Evolutionary conservation across 2,888 invertebrate species (phyloP), one percentile per base, ranked within the genome.

Genomic region (Myathropa florea): DNA sequence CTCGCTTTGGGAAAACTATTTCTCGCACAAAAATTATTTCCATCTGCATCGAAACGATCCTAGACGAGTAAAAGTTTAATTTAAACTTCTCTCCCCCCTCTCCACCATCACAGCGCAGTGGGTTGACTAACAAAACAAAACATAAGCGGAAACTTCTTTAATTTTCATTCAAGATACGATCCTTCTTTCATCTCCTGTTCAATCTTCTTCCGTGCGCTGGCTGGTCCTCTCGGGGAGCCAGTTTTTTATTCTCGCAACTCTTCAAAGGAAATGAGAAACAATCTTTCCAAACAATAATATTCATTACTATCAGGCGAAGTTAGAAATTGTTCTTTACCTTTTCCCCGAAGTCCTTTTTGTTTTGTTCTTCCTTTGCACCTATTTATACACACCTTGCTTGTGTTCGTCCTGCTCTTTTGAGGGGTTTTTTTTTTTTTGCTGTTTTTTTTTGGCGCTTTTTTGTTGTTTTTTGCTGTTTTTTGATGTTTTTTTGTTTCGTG

Each of bases 271-370:
- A 63, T 18, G 28, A 39, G 60, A 39, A 71, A 30, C 57, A 59
- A 61, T 67, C 26, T 59, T 71, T 53, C 33, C 60, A 36, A 78
- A 64, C 78, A 78, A 78, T 71, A 78, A 71, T 78, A 78, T 64
- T 71, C 78, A 78, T 71, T 78, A 78, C 78, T 59, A 59, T 71
- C 64, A 59, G 26, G 57, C 2, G 46, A 64, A 71, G 64, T 71
- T 71, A 28, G 63, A 57, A 78, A 64, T 60, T 28, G 4, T 53
- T 61, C 36, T 36, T 28, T 68, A 53, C 77, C 68, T 64, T 70
- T 71, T 39, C 18, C 23, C 2, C 9, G n/a, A 3, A 36, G 7
- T 39, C 28, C 26, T 55, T 67, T 46, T 53, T 55, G n/a, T n/a
- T n/a, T n/a, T n/a, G n/a, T n/a, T n/a, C n/a, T n/a, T n/a, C n/a